Evolutionary conservation across 2,113 vertebrate genomes (phyloP).

Genomic region (Ammodytes dubius): DNA sequence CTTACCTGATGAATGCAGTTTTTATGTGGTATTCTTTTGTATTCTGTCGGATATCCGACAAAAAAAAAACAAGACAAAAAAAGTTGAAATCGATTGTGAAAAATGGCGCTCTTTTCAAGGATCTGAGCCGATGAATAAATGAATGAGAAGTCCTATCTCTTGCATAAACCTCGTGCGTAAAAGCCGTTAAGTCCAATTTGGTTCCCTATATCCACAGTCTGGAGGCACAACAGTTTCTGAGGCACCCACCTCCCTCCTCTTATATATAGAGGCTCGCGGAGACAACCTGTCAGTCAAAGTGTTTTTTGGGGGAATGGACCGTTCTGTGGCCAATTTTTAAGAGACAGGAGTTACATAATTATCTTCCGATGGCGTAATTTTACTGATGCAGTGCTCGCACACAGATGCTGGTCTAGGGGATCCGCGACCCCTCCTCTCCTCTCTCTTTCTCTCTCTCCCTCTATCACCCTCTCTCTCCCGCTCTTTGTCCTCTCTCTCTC

Average conservation of each 20-base stretch:
- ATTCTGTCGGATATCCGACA: conserved; percentile 59
- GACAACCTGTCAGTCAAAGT: conserved; percentile 84
- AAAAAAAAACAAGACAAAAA: conserved; percentile 5
- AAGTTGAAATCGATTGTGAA: neutral
- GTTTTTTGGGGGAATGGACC: conserved; percentile 46
- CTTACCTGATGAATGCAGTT: conserved; percentile 66
- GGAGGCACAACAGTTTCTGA: conserved; percentile 62
- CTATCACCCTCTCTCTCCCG: too few relatives aligned
- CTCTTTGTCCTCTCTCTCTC: too few relatives aligned
- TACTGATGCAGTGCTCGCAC: conserved; percentile 68
- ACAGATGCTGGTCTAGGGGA: conserved; percentile 14
- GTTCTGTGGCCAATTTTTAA: conserved; percentile 70
- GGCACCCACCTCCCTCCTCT: conserved; percentile 58
- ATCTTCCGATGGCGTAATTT: conserved; percentile 80
- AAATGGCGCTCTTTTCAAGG: conserved; percentile 2
- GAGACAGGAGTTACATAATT: conserved; percentile 83
- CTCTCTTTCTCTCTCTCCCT: neutral
- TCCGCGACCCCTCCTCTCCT: conserved; percentile 24
- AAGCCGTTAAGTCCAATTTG: conserved; percentile 72
- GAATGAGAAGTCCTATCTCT: conserved; percentile 51
- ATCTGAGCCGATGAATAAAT: conserved; percentile 20
- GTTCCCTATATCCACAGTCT: conserved; percentile 73
- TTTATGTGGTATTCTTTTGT: neutral
- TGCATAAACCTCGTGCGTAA: conserved; percentile 54
- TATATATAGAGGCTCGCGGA: conserved; percentile 84